These are phyloP conservation scores for Centropristis striata DNA, from an alignment of 2,113 vertebrate genomes.

Conservation along the genomic window DNA sequence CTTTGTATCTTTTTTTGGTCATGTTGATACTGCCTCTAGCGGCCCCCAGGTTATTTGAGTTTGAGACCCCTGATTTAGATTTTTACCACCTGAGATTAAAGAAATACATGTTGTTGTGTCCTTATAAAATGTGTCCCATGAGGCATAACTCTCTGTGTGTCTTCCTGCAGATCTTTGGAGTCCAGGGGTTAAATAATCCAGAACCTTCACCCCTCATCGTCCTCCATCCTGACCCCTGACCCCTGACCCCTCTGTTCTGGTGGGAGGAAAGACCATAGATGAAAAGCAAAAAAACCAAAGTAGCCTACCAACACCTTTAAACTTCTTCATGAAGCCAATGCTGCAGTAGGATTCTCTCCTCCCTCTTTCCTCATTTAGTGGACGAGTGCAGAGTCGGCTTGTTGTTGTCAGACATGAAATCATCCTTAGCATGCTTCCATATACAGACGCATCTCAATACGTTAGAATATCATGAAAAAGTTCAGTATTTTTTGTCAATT, in stretches of 20 bases:
- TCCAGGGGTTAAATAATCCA: constrained; percentile 78
- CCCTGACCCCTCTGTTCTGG: constrained; percentile 53
- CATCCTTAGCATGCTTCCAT: constrained; percentile 27
- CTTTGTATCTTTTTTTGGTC: too few relatives aligned
- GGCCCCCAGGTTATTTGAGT: too few relatives aligned
- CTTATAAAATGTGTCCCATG: not conserved
- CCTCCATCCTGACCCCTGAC: constrained; percentile 39
- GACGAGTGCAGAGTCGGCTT: constrained; percentile 41
- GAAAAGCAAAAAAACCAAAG: constrained; percentile 67
- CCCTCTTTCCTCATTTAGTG: constrained; percentile 29
- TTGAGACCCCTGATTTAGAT: too few relatives aligned
- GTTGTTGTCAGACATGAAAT: constrained; percentile 43
- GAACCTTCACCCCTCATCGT: constrained; percentile 25
- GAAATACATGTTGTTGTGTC: not conserved
- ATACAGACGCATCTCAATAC: too few relatives aligned
- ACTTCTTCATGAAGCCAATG: constrained; percentile 55
- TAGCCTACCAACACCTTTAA: constrained; percentile 71
- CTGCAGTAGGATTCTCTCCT: constrained; percentile 38
- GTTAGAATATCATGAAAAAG: too few relatives aligned
- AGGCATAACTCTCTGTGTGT: not conserved
- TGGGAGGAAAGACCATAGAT: constrained; percentile 57
- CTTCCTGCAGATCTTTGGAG: constrained; percentile 82
- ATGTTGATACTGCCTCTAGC: too few relatives aligned
- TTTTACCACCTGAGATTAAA: not conserved
- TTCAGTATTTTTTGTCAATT: too few relatives aligned